Base-by-base conservation (phyloP, 2,888 invertebrate species). In the Galerucella pusilla region DNA sequence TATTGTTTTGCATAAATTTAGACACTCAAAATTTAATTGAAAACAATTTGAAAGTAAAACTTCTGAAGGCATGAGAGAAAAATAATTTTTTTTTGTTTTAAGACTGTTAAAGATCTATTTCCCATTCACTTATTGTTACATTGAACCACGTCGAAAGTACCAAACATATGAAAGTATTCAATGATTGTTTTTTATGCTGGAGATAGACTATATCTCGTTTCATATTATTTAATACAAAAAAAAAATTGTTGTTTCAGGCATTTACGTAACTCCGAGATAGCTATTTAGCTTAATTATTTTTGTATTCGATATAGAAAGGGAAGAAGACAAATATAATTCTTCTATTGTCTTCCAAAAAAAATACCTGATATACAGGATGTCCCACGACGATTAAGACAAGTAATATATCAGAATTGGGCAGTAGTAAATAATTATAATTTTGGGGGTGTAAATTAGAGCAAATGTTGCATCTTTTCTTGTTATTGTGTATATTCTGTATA, bases 41-140 rank as follows among this genome's bases (percentile, higher is more conserved):
- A 49, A 14, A 14, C 6, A 52, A 52, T 14, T 52, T 52, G 52
- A 52, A n/a, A 52, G 52, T 52, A n/a, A 49, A 49, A 2, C 2
- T 12, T 2, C 28, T 4, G 4, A 35, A 42, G 35, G 11, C 14
- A 49, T 7, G 52, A 5, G 52, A n/a, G 14, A 52, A 52, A 14
- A 49, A 49, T n/a, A 52, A 52, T 1, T 11, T n/a, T n/a, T n/a
- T 14, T 52, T 52, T 14, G 5, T 5, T 2, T n/a, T 52, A 6
- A 7, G 7, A 42, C 35, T 49, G 14, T 52, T 52, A 6, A n/a
- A 52, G 2, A 52, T 52, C 12, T 52, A n/a, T 52, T 63, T 69
- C 69, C 46, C 69, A 69, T 12, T 63, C 46, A 61, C 49, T 46
- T 69, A 68, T 60, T 60, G 45, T 68, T 68, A 68, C 45, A 68